phyloP scores from a whole-genome alignment of 2,797 vertebrate species.

The Spheniscus humboldti region DNA sequence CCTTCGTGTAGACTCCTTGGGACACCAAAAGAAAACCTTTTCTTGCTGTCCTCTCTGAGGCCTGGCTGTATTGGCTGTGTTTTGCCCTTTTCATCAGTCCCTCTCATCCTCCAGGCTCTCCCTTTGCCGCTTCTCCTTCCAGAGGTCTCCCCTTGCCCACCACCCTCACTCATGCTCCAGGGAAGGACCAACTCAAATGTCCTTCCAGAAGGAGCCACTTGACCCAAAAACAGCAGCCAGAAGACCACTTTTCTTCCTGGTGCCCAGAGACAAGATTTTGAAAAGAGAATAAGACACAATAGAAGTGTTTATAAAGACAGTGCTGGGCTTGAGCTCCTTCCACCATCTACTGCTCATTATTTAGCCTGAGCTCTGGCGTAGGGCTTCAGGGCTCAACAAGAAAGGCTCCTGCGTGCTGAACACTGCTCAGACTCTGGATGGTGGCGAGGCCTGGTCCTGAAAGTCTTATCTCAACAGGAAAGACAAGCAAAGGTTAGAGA shows the following conservation, averaged over 20 bases:
- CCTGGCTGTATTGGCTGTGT: not conserved
- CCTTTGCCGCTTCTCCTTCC: not conserved
- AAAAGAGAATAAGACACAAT: not conserved
- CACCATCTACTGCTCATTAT: not conserved
- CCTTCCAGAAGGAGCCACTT: not conserved
- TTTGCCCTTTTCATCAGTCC: not conserved
- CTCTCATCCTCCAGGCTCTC: not conserved
- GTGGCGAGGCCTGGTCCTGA: not conserved
- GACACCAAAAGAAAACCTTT: not conserved
- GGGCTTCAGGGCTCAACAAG: not conserved
- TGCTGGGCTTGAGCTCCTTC: not conserved
- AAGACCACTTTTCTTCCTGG: not conserved
- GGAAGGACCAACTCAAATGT: not conserved
- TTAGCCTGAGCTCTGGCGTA: not conserved
- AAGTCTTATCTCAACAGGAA: not conserved
- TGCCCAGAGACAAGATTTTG: not conserved
- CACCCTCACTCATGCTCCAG: not conserved
- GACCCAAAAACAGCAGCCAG: not conserved
- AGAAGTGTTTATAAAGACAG: not conserved
- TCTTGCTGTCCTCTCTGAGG: not conserved
- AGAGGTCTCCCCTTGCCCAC: not conserved
- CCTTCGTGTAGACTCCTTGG: not conserved
- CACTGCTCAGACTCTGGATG: not conserved
- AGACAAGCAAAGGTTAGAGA: not conserved
- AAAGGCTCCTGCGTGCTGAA: not conserved